A percentile compares a stretch with the other conserved stretches of the same genome.
Evolutionary conservation across 2,797 vertebrate genomes (phyloP).

Genomic region (Acropternis orthonyx): DNA sequence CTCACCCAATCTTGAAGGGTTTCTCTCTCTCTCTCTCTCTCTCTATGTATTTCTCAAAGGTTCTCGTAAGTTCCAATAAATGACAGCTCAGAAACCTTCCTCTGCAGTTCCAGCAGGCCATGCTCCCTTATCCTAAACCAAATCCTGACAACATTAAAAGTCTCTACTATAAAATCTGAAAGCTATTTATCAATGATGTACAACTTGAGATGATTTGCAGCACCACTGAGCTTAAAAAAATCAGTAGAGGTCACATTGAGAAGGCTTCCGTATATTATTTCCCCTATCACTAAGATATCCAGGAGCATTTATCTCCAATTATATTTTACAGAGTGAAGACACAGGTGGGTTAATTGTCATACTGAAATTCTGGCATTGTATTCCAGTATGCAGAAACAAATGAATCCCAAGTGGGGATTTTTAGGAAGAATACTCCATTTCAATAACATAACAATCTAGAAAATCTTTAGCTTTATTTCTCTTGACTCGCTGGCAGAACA

Average conservation of each 20-base stretch:
- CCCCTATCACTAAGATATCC: background rate
- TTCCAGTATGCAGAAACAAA: background rate
- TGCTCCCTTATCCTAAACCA: background rate
- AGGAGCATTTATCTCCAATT: background rate
- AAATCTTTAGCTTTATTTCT: background rate
- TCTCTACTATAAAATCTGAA: background rate
- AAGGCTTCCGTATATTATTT: background rate
- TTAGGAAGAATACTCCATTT: background rate
- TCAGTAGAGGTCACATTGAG: background rate
- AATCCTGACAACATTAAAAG: background rate
- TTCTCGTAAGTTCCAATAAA: background rate
- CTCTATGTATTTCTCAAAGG: background rate
- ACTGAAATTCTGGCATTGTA: background rate
- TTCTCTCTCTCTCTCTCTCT: background rate
- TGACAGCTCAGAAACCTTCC: background rate
- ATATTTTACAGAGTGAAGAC: background rate
- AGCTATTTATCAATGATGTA: slow-evolving; percentile 28
- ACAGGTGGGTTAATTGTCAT: background rate
- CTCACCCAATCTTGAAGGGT: background rate
- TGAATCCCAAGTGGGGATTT: background rate
- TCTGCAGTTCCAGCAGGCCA: background rate
- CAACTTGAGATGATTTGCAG: background rate
- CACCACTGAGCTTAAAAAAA: background rate
- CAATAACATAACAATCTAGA: background rate
- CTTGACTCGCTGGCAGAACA: background rate